Conservation (phyloP, 1,140 invertebrate species). For the Apis florea region DNA sequence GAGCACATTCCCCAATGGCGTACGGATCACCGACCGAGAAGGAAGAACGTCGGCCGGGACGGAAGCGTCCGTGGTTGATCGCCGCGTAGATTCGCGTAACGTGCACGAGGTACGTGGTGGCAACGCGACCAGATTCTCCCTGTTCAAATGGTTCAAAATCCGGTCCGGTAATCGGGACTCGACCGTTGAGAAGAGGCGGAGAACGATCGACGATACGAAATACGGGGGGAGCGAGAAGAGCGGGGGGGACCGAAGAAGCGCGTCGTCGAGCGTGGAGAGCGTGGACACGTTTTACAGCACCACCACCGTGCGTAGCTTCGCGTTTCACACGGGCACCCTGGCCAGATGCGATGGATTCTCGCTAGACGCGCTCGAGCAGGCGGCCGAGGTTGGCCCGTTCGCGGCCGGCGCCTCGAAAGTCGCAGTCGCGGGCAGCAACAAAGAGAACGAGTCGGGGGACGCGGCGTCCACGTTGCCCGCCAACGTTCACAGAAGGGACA, state of each 20-base stretch:
- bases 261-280: constrained; percentile 80
- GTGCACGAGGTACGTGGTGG: constrained; percentile 36
- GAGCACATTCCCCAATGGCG: constrained; percentile 60
- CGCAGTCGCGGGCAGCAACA: constrained; percentile 63
- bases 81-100: constrained; percentile 19
- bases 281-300: constrained; percentile 84
- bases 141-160: constrained; percentile 77
- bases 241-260: constrained; percentile 38
- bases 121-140: constrained; percentile 69
- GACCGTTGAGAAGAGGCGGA: constrained; percentile 53
- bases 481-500: constrained; percentile 59
- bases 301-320: constrained; percentile 86
- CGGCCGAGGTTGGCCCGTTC: constrained; percentile 81
- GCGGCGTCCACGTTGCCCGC: constrained; percentile 66
- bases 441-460: constrained; percentile 54
- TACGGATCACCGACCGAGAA: constrained; percentile 54
- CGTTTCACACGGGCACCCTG: constrained; percentile 80
- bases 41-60: constrained; percentile 52
- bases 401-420: constrained; percentile 80
- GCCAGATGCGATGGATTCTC: constrained; percentile 51
- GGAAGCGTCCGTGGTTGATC: constrained; percentile 59
- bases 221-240: constrained; percentile 27
- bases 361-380: constrained; percentile 70
- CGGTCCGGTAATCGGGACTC: constrained; percentile 54
- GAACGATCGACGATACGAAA: constrained; percentile 29